Conservation (phyloP, 1,140 invertebrate species). For the Drosophila murphyi region DNA sequence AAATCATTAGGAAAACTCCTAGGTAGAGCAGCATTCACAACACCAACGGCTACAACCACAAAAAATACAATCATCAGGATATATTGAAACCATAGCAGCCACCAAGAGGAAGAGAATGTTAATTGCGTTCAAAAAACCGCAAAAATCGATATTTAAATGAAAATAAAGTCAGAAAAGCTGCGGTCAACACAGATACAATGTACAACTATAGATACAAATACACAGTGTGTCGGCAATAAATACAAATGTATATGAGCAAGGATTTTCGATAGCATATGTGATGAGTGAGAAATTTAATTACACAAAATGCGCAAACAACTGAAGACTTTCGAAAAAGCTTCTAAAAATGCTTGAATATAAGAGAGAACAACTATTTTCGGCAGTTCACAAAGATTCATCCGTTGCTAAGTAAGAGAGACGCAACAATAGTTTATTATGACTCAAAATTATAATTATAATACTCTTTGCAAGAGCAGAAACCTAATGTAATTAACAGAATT, state of each 20-base stretch:
- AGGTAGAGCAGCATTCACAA: conserved; percentile 19
- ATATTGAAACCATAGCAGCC: conserved; percentile 31
- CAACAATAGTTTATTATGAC: no score
- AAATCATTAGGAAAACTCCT: conserved; percentile 31
- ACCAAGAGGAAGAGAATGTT: conserved; percentile 27
- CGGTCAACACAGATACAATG: conserved; percentile 28
- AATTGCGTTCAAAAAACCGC: conserved; percentile 60
- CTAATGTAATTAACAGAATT: no score
- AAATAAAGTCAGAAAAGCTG: conserved; percentile 51
- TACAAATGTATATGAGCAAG: neutral
- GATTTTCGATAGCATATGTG: conserved; percentile 29
- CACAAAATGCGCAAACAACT: conserved; percentile 59
- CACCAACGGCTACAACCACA: conserved; percentile 17
- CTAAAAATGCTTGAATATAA: neutral
- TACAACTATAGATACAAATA: conserved; percentile 6
- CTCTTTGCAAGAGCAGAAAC: no score
- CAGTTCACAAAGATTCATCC: no score
- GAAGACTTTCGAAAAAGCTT: conserved; percentile 29
- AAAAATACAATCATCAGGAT: conserved; percentile 29
- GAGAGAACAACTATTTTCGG: neutral
- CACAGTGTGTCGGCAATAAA: neutral
- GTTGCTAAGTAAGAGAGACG: no score
- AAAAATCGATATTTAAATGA: conserved; percentile 63
- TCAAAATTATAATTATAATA: no score
- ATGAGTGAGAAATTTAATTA: conserved; percentile 59